A percentile compares a stretch with the other conserved stretches of the same genome.
These are phyloP conservation scores for Lysandra bellargus DNA, from an alignment of 2,888 invertebrate species.

Conservation along the genomic window DNA sequence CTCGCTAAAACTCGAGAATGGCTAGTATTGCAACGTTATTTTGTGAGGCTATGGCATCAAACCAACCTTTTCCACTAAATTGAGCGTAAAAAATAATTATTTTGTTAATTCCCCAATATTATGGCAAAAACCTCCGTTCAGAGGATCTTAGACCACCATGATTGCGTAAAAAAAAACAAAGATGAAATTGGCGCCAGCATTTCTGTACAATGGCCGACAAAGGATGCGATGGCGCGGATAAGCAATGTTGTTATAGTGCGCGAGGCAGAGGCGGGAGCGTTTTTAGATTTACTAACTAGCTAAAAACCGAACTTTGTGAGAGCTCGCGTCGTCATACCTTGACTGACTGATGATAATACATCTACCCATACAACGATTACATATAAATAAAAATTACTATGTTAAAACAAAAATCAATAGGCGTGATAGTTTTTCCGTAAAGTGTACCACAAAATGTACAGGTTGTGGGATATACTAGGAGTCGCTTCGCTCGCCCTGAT, in stretches of 20 bases:
- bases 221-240: slow-evolving; percentile 67
- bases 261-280: slow-evolving; percentile 40
- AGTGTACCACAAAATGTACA: too few relatives aligned
- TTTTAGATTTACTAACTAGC: slow-evolving; percentile 1
- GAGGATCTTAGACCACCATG: slow-evolving; percentile 1
- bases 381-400: too few relatives aligned
- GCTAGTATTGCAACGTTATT: background rate
- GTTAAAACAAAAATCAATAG: too few relatives aligned
- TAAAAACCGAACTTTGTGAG: too few relatives aligned
- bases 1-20: too few relatives aligned
- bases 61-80: background rate
- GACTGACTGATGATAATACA: too few relatives aligned
- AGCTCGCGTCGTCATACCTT: too few relatives aligned
- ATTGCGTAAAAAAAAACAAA: slow-evolving; percentile 11
- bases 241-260: slow-evolving; percentile 64
- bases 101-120: background rate
- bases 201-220: slow-evolving; percentile 55
- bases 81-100: background rate
- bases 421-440: too few relatives aligned
- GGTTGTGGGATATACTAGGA: too few relatives aligned
- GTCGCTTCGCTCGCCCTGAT: too few relatives aligned
- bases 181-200: slow-evolving; percentile 48
- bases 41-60: background rate
- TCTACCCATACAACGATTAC: too few relatives aligned
- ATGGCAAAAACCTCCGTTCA: background rate